Evolutionary conservation across 1,140 invertebrate genomes (phyloP).

Genomic region (Phthorimaea operculella): DNA sequence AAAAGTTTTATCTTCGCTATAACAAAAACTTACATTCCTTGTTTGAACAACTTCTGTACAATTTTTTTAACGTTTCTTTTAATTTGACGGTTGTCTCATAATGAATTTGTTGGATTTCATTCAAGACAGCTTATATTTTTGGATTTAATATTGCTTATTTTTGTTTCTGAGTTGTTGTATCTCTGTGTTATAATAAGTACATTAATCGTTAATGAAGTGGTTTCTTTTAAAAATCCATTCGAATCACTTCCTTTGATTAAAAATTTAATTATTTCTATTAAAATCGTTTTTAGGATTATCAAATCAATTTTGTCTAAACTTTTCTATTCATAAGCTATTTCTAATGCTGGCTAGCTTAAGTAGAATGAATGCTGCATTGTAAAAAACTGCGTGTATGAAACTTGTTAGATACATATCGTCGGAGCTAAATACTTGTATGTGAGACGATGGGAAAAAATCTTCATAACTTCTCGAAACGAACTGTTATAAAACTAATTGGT

Average conservation of each 20-base stretch:
- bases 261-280: neutral
- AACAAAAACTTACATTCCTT: slow-evolving; percentile 49
- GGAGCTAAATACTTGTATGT: neutral
- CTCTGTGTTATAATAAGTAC: slow-evolving; percentile 41
- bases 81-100: slow-evolving; percentile 22
- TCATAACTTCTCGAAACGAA: no score
- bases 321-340: neutral
- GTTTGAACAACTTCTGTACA: slow-evolving; percentile 22
- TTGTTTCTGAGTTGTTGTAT: slow-evolving; percentile 51
- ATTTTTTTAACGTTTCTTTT: slow-evolving; percentile 15
- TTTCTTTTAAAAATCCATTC: neutral
- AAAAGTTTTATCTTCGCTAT: slow-evolving; percentile 25
- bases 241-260: neutral
- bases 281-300: neutral
- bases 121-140: slow-evolving; percentile 61
- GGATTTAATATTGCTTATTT: slow-evolving; percentile 55
- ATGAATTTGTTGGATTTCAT: slow-evolving; percentile 55
- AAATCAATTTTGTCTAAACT: neutral
- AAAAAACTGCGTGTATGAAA: slow-evolving; percentile 15
- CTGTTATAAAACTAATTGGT: no score
- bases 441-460: neutral
- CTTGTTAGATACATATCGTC: slow-evolving; percentile 29
- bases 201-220: slow-evolving; percentile 26
- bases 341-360: neutral
- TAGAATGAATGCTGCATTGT: slow-evolving; percentile 1